Conservation (phyloP, 2,888 invertebrate species). For the Nephrotoma guestfalica region DNA sequence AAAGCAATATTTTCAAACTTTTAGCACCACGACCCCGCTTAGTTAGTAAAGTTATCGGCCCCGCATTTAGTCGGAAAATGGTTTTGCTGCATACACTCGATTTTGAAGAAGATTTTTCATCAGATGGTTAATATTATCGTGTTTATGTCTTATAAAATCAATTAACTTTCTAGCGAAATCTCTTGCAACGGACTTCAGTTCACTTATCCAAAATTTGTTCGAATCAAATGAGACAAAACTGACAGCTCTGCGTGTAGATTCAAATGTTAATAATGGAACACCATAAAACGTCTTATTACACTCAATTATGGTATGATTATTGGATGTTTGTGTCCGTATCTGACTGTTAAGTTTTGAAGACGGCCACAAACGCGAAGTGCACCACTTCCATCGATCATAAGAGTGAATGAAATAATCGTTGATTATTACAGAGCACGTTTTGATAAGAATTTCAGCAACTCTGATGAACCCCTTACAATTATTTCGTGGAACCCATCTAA, state of each 20-base stretch:
- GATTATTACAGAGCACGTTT: no score
- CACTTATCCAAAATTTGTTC: neutral
- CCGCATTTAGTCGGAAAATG: no score
- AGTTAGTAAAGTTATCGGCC: no score
- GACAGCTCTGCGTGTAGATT: neutral
- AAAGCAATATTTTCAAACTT: no score
- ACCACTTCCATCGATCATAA: neutral
- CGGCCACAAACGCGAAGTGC: neutral
- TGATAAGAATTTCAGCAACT: no score
- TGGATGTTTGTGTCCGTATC: neutral
- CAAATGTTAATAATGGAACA: neutral
- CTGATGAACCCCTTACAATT: no score
- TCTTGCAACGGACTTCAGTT: neutral
- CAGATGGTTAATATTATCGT: neutral
- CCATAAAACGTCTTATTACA: neutral
- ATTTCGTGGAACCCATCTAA: no score
- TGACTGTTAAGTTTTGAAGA: neutral
- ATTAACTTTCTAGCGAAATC: neutral
- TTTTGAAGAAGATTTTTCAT: neutral
- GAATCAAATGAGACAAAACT: neutral
- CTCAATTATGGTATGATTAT: neutral
- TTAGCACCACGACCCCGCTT: no score
- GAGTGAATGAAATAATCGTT: neutral
- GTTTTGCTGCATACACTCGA: no score
- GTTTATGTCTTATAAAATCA: neutral